Percentiles rank a stretch among this genome's conserved stretches.
Conservation (phyloP, 2,888 invertebrate species). For the Lordiphosa fenestrarum region DNA sequence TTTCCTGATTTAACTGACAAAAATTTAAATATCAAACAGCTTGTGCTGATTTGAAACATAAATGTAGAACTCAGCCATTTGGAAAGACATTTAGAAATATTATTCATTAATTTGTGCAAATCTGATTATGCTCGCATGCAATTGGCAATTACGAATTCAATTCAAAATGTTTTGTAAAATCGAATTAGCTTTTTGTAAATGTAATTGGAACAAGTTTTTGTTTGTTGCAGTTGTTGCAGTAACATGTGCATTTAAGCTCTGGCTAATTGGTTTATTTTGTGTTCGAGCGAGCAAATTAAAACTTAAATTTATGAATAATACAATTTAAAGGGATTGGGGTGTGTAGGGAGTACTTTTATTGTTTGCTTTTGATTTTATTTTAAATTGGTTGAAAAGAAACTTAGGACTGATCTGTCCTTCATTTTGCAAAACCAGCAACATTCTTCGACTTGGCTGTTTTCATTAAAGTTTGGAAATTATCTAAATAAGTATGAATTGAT, state of each 20-base stretch:
- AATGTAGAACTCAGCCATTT: constrained; percentile 28
- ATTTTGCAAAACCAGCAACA: no score
- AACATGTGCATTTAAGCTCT: constrained; percentile 26
- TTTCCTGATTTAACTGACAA: not conserved
- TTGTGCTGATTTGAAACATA: constrained; percentile 22
- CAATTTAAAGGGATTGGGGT: no score
- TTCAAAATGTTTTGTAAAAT: constrained; percentile 58
- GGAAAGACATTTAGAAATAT: constrained; percentile 15
- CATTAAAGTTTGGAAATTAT: no score
- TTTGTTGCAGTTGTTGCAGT: constrained; percentile 2
- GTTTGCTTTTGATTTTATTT: no score
- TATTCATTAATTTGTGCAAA: constrained; percentile 41
- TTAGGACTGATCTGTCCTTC: no score
- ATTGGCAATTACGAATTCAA: constrained; percentile 63
- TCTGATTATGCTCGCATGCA: constrained; percentile 34
- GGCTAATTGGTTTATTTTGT: constrained; percentile 33
- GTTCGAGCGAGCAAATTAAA: constrained; percentile 4
- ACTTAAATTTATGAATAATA: not conserved
- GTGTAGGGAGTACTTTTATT: no score
- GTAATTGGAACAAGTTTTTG: constrained; percentile 41
- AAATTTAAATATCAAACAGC: not conserved
- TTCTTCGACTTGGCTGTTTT: no score
- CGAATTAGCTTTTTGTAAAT: constrained; percentile 57
- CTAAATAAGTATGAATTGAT: no score
- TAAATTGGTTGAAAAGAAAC: no score